phyloP scores from a whole-genome alignment of 1,140 invertebrate genomes.

The Lepidurus arcticus region DNA sequence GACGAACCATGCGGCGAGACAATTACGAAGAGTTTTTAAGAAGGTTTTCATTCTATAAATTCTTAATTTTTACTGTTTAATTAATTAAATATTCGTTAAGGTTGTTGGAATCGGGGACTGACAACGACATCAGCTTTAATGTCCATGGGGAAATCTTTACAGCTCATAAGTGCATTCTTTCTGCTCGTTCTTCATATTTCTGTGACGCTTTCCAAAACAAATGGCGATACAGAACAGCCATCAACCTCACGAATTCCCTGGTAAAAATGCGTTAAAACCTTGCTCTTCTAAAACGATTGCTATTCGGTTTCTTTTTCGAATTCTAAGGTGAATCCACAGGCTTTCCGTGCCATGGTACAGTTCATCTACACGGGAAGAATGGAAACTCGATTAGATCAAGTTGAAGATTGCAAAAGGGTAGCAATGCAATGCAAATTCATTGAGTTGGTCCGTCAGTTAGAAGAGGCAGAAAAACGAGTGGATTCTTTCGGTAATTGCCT shows the following conservation, averaged over 20 bases:
- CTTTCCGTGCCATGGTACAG: constrained; percentile 46
- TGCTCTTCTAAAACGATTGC: background rate
- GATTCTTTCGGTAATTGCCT: constrained; percentile 45
- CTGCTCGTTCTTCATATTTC: constrained; percentile 48
- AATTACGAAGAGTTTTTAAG: constrained; percentile 52
- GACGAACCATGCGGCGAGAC: constrained; percentile 47
- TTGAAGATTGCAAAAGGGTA: constrained; percentile 46
- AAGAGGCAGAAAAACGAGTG: constrained; percentile 44
- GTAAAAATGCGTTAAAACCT: constrained; percentile 37
- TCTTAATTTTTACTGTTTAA: background rate
- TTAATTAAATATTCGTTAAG: constrained; percentile 39
- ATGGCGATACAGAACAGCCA: constrained; percentile 45
- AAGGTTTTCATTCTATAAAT: constrained; percentile 42
- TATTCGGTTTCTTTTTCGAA: constrained; percentile 24
- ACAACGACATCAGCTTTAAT: constrained; percentile 47
- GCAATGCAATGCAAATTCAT: constrained; percentile 48
- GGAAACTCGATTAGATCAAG: constrained; percentile 43
- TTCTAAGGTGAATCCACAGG: constrained; percentile 44
- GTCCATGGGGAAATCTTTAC: constrained; percentile 45
- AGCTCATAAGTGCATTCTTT: constrained; percentile 48
- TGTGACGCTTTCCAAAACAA: constrained; percentile 45
- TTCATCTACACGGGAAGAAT: constrained; percentile 49
- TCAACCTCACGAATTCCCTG: constrained; percentile 44
- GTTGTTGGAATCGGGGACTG: constrained; percentile 45
- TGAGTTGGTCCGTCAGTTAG: constrained; percentile 43